These are phyloP conservation scores for Pangasius krempfi DNA, from an alignment of 2,797 vertebrate genomes.

Conservation along the genomic window DNA sequence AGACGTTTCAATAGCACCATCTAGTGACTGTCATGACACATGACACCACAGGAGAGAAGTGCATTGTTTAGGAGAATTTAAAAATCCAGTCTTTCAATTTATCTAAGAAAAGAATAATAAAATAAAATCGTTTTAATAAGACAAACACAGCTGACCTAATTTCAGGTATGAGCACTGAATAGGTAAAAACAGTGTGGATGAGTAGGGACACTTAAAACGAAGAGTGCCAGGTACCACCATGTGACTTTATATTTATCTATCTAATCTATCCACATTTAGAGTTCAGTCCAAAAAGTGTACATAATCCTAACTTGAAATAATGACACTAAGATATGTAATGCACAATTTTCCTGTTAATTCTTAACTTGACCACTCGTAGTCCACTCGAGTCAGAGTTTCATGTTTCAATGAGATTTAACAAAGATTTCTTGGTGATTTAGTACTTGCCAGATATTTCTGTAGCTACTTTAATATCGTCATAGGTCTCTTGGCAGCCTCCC, in stretches of 20 bases:
- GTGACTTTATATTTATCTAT: too few relatives aligned
- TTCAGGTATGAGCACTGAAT: neutral
- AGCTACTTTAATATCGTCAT: neutral
- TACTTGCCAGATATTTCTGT: neutral
- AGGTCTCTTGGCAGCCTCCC: neutral
- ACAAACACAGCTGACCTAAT: neutral
- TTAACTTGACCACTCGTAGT: too few relatives aligned
- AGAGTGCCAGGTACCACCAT: neutral
- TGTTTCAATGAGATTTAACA: too few relatives aligned
- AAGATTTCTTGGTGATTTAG: too few relatives aligned
- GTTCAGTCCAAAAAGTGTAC: neutral
- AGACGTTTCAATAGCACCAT: slow-evolving; percentile 2
- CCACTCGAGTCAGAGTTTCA: too few relatives aligned
- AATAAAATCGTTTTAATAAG: neutral
- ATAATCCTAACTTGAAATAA: neutral
- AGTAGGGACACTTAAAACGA: too few relatives aligned
- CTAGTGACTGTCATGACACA: neutral
- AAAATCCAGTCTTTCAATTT: neutral
- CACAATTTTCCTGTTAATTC: neutral
- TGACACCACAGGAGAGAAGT: neutral
- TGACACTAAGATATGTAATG: neutral
- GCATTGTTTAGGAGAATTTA: neutral
- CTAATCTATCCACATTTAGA: too few relatives aligned
- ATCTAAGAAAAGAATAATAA: neutral
- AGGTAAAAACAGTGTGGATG: too few relatives aligned